Base-by-base conservation (phyloP, 1,140 invertebrate genomes). In the Ruditapes philippinarum region DNA sequence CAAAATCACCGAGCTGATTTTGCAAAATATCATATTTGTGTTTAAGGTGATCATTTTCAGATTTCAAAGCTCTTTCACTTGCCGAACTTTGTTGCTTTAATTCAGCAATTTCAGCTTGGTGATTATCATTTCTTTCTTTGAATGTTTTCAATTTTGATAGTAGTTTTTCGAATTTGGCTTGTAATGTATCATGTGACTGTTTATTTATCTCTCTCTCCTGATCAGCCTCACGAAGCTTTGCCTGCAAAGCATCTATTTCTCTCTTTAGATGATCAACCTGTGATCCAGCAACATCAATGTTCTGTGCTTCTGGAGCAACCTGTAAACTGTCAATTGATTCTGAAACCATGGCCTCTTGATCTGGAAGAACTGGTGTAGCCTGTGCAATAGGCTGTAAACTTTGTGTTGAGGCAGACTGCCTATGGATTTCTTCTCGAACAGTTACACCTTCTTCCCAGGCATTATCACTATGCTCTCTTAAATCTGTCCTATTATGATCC, bases 151-250 rank as follows among this genome's bases (percentile, higher is more conserved):
- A 73, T 70, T 95, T 95, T 12, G 92, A 81, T 33, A 95, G 86
- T 94, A 95, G 94, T 74, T 95, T 95, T 73, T 94, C 94, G 88
- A 92, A 92, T 80, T 95, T 95, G 31, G 93, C 88, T 89, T 95
- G 92, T 17, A 86, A 78, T 28, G 91, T 88, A 33, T 92, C 89
- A 19, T 94, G 49, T 49, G 89, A 91, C 36, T 91, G 89, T 36
- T 91, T 94, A 14, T 70, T 9, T 62, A 12, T n/a, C 40, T 90
- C 65, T 81, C 91, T 91, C 54, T 93, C 92, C 90, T 94, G 19
- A 11, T 51, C 33, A 12, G 40, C n/a, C 40, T 62, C 60, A 40
- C n/a, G 19, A 36, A 62, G 19, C 42, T 62, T 17, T 22, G n/a
- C 11, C 38, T 81, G 33, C 36, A 81, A 40, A 28, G 14, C 51